A percentile compares a stretch with the other conserved stretches of the same genome.
These are phyloP conservation scores for Cyprinus carpio DNA, from an alignment of 2,113 vertebrate species.

Conservation along the genomic window DNA sequence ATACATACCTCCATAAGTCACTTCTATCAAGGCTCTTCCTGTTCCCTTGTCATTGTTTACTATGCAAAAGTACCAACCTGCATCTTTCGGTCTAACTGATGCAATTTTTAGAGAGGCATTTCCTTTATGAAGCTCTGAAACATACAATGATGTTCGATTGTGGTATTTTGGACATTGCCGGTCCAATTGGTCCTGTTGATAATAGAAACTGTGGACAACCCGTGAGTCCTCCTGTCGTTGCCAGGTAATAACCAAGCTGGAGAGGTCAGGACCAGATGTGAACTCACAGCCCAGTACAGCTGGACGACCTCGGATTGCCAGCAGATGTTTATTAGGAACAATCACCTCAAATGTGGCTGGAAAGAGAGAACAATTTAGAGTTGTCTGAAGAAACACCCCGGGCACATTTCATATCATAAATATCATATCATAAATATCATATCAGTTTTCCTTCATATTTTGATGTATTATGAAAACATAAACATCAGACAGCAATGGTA, in stretches of 20 bases:
- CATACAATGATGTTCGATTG: constrained; percentile 44
- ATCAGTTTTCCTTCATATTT: neutral
- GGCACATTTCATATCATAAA: neutral
- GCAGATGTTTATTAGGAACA: neutral
- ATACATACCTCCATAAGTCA: constrained; percentile 59
- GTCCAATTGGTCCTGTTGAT: constrained; percentile 48
- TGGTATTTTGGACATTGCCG: constrained; percentile 36
- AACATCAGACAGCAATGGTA: neutral
- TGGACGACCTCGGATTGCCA: constrained; percentile 47
- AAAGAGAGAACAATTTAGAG: neutral
- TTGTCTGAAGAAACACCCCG: neutral
- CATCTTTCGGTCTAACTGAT: constrained; percentile 29
- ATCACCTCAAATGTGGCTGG: constrained; percentile 54
- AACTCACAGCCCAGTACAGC: constrained; percentile 56
- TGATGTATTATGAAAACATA: neutral
- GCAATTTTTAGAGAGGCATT: constrained; percentile 57
- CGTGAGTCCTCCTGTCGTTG: constrained; percentile 42
- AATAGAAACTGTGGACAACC: constrained; percentile 62
- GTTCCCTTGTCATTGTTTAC: constrained; percentile 55
- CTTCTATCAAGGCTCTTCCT: constrained; percentile 40
- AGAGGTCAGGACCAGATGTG: constrained; percentile 19
- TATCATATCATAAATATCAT: too few species aligned
- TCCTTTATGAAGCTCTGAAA: constrained; percentile 48
- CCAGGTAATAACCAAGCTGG: constrained; percentile 58
- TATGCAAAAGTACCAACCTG: constrained; percentile 49